Conservation (phyloP, 1,140 invertebrate species). For the Caenorhabditis brenneri region DNA sequence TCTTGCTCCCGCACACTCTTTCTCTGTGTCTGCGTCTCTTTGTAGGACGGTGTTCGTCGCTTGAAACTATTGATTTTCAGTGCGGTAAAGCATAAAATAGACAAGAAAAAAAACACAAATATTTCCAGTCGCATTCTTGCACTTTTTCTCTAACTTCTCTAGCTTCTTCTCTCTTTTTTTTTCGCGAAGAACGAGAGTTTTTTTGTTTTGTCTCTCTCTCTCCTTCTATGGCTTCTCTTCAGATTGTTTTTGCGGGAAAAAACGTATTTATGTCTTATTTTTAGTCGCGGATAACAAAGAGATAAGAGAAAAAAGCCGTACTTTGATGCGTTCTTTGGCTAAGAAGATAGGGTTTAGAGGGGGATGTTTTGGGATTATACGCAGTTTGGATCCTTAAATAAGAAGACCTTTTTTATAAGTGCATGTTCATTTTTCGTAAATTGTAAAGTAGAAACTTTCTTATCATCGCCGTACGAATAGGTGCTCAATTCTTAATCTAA, state of each 20-base stretch:
- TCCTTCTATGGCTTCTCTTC: neutral
- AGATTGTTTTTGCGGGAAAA: neutral
- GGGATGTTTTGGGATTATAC: too few species aligned
- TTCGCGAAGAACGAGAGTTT: neutral
- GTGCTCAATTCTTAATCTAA: too few species aligned
- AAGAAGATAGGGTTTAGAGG: too few species aligned
- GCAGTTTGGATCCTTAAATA: too few species aligned
- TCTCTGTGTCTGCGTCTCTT: neutral
- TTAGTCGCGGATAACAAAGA: neutral
- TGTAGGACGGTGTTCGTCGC: neutral
- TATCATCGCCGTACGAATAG: too few species aligned
- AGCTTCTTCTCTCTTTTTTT: neutral
- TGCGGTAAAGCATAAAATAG: constrained; percentile 20
- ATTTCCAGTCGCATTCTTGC: neutral
- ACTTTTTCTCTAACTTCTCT: constrained; percentile 27
- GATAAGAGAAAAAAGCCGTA: neutral
- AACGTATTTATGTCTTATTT: neutral
- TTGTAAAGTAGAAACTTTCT: too few species aligned
- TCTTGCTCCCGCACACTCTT: neutral
- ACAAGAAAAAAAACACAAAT: neutral
- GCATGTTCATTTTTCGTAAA: too few species aligned
- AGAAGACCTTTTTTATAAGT: too few species aligned
- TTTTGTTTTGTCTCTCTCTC: neutral
- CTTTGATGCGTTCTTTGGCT: neutral
- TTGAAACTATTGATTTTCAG: constrained; percentile 34